Evolutionary conservation across 2,888 invertebrate species (phyloP).

Genomic region (Lumbricus terrestris): DNA sequence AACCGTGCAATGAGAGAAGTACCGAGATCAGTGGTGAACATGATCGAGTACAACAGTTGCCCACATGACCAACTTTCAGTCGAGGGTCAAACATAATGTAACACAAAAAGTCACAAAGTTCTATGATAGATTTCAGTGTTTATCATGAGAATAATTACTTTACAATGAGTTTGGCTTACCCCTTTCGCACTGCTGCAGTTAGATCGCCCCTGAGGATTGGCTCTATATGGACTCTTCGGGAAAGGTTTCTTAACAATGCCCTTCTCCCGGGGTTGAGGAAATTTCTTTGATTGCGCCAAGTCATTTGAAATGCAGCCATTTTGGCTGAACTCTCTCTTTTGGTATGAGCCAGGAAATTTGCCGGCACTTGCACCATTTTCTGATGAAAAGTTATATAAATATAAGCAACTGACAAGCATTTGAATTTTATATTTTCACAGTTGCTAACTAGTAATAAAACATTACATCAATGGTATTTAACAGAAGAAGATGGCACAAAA

Average conservation of each 20-base stretch:
- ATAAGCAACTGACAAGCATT: neutral
- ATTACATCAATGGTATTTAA: neutral
- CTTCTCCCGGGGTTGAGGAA: conserved; percentile 3
- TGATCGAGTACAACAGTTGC: too few relatives aligned
- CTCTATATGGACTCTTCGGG: neutral
- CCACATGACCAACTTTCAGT: neutral
- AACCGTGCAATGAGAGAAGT: too few relatives aligned
- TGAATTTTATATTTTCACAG: neutral
- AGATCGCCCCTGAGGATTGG: neutral
- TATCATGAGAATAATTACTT: neutral
- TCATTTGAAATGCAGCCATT: neutral
- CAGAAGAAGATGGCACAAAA: neutral
- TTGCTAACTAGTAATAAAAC: neutral
- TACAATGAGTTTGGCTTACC: neutral
- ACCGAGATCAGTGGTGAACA: too few relatives aligned
- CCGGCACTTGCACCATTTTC: neutral
- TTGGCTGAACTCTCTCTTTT: neutral
- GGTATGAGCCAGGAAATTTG: neutral
- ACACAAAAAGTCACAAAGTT: neutral
- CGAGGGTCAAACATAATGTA: neutral
- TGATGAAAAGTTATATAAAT: neutral
- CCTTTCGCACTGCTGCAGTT: neutral
- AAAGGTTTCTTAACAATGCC: neutral
- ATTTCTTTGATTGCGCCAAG: neutral
- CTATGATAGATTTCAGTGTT: neutral